phyloP scores from a whole-genome alignment of 2,113 vertebrate genomes.

The Peromyscus polionotus region DNA sequence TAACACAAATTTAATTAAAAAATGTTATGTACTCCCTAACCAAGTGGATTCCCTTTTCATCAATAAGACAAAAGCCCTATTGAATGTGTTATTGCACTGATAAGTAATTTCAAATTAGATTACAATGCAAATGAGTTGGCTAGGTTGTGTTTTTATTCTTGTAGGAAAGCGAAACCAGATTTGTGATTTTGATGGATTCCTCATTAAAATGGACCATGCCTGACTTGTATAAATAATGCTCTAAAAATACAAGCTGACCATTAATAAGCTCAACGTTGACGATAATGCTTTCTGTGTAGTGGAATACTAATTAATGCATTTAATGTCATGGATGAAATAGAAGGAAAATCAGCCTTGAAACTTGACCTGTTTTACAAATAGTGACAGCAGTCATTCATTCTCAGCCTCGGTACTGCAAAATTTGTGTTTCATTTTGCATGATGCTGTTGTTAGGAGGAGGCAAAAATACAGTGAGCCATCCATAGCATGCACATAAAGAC shows the following conservation, averaged over 20 bases:
- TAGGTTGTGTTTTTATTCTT: conserved; percentile 49
- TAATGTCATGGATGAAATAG: conserved; percentile 54
- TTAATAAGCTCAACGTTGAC: conserved; percentile 55
- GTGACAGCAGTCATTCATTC: background rate
- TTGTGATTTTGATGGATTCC: conserved; percentile 31
- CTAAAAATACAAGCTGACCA: conserved; percentile 44
- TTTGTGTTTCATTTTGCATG: conserved; percentile 32
- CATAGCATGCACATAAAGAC: background rate
- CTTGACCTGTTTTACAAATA: conserved; percentile 1
- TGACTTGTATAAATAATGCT: conserved; percentile 15
- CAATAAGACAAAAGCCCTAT: conserved; percentile 83
- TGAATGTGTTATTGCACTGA: conserved; percentile 74
- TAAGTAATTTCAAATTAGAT: conserved; percentile 68
- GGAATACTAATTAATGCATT: conserved; percentile 71
- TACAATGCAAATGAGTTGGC: conserved; percentile 79
- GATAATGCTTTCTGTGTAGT: background rate
- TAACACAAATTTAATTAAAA: conserved; percentile 85
- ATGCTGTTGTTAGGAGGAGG: conserved; percentile 41
- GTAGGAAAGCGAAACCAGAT: conserved; percentile 18
- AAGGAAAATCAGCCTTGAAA: conserved; percentile 20
- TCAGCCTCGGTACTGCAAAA: conserved; percentile 31
- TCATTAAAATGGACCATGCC: conserved; percentile 43
- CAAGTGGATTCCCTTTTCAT: conserved; percentile 83
- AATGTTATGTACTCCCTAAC: conserved; percentile 80
- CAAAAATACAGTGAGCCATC: background rate